These are phyloP conservation scores for Heliconius nattereri DNA, from an alignment of 1,140 invertebrate genomes.

Conservation along the genomic window DNA sequence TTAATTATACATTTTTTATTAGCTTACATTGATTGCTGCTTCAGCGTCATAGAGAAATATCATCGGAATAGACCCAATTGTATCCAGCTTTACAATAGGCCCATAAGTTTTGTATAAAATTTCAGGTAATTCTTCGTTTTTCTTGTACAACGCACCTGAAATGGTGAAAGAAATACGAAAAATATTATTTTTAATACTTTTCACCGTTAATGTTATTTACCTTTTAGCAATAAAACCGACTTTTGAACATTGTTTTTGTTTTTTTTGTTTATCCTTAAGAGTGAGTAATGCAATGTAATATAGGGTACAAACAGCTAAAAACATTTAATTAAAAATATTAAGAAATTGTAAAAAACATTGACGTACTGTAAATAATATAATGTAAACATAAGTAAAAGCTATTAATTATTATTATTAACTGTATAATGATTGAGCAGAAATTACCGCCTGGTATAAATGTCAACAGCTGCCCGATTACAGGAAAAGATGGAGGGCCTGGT, in stretches of 20 bases:
- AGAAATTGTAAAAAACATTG: background rate
- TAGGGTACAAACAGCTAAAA: no score
- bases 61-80: slow-evolving; percentile 39
- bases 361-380: background rate
- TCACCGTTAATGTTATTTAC: no score
- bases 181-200: background rate
- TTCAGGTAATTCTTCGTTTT: slow-evolving; percentile 16
- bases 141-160: slow-evolving; percentile 41
- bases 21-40: slow-evolving; percentile 45
- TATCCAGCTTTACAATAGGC: slow-evolving; percentile 50
- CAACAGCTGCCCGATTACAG: slow-evolving; percentile 50
- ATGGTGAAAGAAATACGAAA: background rate
- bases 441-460: slow-evolving; percentile 1
- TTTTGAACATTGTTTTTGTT: background rate
- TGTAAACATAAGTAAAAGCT: no score
- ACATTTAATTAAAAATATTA: slow-evolving; percentile 7
- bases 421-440: background rate
- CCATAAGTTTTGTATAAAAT: slow-evolving; percentile 49
- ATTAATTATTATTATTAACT: no score
- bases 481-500: slow-evolving; percentile 54
- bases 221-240: no score
- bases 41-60: slow-evolving; percentile 52
- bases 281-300: no score
- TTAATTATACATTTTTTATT: background rate
- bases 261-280: no score